Base-by-base conservation (phyloP, 2,113 vertebrate genomes). In the Ceyx melanurus region DNA sequence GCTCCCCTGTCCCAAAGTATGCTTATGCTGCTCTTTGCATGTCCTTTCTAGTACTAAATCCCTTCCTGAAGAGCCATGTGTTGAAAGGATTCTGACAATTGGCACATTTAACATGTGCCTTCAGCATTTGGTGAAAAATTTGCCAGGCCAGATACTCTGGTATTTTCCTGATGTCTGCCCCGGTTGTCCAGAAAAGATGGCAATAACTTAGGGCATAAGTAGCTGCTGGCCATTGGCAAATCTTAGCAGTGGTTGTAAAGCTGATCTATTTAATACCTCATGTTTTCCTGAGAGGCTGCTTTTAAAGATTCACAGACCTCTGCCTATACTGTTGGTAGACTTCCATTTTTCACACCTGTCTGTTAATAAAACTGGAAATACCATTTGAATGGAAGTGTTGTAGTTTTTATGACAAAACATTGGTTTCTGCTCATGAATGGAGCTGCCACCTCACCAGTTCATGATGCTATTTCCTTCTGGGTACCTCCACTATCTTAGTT, bases 31-130 rank as follows among this genome's bases (percentile, higher is more conserved):
- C 82, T 86, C 40, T 92, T 93, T 91, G 61, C 92, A 61, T 91
- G 91, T 91, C 61, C 68, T 88, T 93, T 91, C 85, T 95, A 80
- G 76, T 90, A 74, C 42, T 91, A 93, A 96, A 94, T 94, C 79
- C 82, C 56, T 45, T 95, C 25, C 64, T 67, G 51, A 91, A 89
- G 79, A 91, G 50, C 61, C 53, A 6, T 51, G 46, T 82, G 78
- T 89, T 89, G 65, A 95, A 81, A 89, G 87, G 65, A 75, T 94
- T 90, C 56, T 89, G 65, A 92, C 82, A 91, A 77, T 67, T 83
- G 80, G 79, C 71, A 57, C n/a, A 42, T 86, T 84, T 84, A 76
- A 79, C 3, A 0, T 57, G 42, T 84, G 23, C 79, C 53, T 94
- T 89, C 76, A 83, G 88, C 48, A 90, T 43, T 75, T 56, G 48